phyloP scores from a whole-genome alignment of 2,888 invertebrate species.

The Hartigia nigra region DNA sequence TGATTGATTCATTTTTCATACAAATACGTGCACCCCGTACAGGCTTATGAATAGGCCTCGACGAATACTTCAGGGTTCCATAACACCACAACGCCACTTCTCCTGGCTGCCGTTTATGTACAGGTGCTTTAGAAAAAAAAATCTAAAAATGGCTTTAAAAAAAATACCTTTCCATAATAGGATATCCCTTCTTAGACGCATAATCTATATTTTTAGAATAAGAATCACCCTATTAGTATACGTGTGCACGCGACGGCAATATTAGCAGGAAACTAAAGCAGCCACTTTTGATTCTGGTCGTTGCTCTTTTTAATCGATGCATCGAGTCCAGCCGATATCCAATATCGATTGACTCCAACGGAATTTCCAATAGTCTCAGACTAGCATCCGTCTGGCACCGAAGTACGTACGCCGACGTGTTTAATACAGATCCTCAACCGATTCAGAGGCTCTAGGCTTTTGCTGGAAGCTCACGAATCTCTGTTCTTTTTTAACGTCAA shows the following conservation, averaged over 20 bases:
- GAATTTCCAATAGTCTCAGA: not conserved
- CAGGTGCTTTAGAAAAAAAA: no score
- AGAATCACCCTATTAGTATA: not conserved
- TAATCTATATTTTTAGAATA: not conserved
- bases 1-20: no score
- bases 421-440: slow-evolving; percentile 18
- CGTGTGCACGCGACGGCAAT: not conserved
- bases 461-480: slow-evolving; percentile 25
- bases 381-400: not conserved
- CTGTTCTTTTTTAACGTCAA: slow-evolving; percentile 29
- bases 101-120: no score
- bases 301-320: not conserved
- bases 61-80: no score
- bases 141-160: no score
- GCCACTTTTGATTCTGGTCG: not conserved
- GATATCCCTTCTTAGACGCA: no score
- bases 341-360: not conserved
- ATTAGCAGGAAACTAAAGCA: not conserved
- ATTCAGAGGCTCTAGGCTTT: slow-evolving; percentile 27
- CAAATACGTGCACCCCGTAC: no score
- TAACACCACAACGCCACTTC: no score
- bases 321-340: not conserved
- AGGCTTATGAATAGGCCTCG: no score
- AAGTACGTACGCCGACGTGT: not conserved
- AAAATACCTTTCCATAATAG: no score